Evolutionary conservation across 2,113 vertebrate species (phyloP).

Genomic region (Sigmodon hispidus): DNA sequence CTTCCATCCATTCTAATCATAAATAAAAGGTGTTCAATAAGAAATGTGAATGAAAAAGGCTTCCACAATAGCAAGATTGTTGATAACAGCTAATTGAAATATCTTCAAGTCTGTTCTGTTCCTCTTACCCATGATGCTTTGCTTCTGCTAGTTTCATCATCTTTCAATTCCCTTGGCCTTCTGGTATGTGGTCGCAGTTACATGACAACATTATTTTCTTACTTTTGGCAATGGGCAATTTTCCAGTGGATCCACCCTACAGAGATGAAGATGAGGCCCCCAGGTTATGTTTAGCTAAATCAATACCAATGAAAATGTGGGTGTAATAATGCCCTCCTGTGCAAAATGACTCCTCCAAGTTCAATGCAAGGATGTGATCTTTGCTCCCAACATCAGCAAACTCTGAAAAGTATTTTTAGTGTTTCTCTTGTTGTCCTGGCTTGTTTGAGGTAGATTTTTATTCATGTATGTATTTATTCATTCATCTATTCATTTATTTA

Average conservation of each 20-base stretch:
- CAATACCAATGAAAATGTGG: conserved; percentile 33
- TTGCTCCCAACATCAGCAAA: conserved; percentile 53
- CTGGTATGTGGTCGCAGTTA: not conserved
- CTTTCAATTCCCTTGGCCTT: not conserved
- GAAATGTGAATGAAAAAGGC: not conserved
- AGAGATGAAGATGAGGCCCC: conserved; percentile 19
- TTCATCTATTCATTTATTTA: not conserved
- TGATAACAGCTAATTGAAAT: not conserved
- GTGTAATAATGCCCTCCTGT: conserved; percentile 15
- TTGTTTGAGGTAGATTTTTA: conserved; percentile 60
- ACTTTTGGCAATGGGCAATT: not conserved
- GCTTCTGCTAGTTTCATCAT: not conserved
- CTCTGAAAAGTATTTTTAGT: conserved; percentile 74
- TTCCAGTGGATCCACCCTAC: not conserved
- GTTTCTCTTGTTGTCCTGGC: conserved; percentile 41
- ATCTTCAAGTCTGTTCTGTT: not conserved
- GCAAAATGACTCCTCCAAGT: conserved; percentile 67
- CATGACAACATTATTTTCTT: not conserved
- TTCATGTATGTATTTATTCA: not conserved
- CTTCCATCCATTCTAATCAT: not conserved
- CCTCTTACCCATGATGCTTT: conserved; percentile 8
- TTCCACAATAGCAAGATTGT: not conserved
- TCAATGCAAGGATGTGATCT: conserved; percentile 63
- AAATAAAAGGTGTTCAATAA: not conserved
- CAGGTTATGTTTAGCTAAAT: conserved; percentile 64